These are phyloP conservation scores for Bathynomus jamesi DNA, from an alignment of 1,140 invertebrate species.

Conservation along the genomic window DNA sequence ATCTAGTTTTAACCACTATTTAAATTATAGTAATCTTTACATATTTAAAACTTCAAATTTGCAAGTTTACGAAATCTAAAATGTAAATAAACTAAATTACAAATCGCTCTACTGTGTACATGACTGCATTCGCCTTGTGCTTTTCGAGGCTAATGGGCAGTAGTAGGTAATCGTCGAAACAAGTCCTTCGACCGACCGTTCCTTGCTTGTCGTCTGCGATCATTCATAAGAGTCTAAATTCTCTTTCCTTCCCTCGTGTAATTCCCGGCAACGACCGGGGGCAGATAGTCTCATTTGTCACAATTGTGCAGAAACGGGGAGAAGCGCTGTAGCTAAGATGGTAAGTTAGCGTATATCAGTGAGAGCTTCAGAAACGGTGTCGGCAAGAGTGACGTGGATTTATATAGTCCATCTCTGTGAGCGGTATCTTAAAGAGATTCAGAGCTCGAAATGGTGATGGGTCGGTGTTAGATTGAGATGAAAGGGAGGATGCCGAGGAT, in stretches of 20 bases:
- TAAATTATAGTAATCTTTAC: too few species aligned
- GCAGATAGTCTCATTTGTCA: neutral
- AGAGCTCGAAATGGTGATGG: neutral
- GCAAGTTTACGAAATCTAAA: too few species aligned
- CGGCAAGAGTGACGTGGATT: neutral
- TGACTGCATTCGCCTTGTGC: too few species aligned
- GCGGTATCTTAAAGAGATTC: neutral
- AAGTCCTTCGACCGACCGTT: too few species aligned
- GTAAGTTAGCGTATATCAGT: neutral
- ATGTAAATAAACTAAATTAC: too few species aligned
- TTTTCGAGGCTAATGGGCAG: neutral
- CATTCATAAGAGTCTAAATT: neutral
- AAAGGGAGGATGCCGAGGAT: neutral
- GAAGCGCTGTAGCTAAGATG: neutral
- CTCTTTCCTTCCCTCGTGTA: neutral
- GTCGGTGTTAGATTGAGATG: neutral
- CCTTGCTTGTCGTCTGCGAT: neutral
- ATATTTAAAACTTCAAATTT: too few species aligned
- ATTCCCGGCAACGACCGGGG: neutral
- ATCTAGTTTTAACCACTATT: too few species aligned
- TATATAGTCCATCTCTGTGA: neutral
- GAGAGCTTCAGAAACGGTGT: neutral
- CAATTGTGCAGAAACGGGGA: neutral
- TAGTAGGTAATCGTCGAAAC: neutral
- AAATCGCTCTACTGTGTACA: too few species aligned